Conservation (phyloP, 2,888 invertebrate genomes). For the Chloroclysta siterata region DNA sequence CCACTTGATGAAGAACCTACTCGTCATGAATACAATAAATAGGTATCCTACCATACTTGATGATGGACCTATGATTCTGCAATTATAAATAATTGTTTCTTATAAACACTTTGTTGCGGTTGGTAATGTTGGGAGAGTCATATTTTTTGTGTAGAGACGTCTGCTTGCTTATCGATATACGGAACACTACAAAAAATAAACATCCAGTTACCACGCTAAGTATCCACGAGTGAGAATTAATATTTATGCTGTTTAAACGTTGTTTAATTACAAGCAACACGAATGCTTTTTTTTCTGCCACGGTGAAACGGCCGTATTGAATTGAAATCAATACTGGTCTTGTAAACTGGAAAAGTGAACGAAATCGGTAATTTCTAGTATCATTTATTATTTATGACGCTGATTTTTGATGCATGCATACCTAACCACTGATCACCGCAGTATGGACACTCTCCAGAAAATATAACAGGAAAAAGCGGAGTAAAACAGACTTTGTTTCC, state of each 20-base stretch:
- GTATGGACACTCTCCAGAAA: no score
- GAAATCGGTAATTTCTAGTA: constrained; percentile 18
- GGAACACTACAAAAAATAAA: constrained; percentile 50
- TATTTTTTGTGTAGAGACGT: constrained; percentile 12
- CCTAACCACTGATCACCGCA: no score
- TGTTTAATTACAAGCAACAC: constrained; percentile 72
- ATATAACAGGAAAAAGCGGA: neutral
- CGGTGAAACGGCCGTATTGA: constrained; percentile 39
- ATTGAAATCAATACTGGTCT: constrained; percentile 42
- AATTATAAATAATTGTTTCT: constrained; percentile 14
- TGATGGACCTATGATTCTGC: constrained; percentile 17
- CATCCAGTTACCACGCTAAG: constrained; percentile 63
- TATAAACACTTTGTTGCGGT: constrained; percentile 12
- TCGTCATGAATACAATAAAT: no score
- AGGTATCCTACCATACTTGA: neutral
- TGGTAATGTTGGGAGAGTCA: constrained; percentile 10
- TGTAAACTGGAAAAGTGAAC: constrained; percentile 28
- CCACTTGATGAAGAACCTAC: neutral
- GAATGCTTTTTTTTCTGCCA: constrained; percentile 54
- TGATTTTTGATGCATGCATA: no score
- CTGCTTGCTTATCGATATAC: constrained; percentile 16
- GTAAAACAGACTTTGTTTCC: neutral
- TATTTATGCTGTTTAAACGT: constrained; percentile 78
- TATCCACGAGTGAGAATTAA: constrained; percentile 69
- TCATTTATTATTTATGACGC: neutral